Percentiles rank a stretch among this genome's conserved stretches.
Evolutionary conservation across 2,888 invertebrate genomes (phyloP).

Genomic region (Tyria jacobaeae): DNA sequence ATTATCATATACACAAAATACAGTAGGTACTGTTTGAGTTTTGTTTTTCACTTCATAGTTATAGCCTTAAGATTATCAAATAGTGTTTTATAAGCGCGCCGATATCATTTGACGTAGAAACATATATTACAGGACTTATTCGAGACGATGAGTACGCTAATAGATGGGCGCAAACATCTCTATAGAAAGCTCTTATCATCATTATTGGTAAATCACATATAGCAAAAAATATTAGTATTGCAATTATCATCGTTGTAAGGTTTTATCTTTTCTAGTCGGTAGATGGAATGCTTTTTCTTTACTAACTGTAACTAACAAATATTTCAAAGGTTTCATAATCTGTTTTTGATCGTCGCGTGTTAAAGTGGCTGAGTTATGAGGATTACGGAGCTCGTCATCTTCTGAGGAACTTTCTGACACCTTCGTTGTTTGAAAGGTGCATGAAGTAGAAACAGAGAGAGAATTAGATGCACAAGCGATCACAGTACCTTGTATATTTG

Average conservation of each 20-base stretch:
- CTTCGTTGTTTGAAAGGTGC: not conserved
- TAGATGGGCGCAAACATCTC: conserved; percentile 91
- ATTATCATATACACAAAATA: not conserved
- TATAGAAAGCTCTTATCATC: conserved; percentile 91
- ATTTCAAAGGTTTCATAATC: conserved; percentile 58
- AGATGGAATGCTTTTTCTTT: conserved; percentile 83
- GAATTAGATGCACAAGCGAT: conserved; percentile 13
- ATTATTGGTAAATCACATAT: conserved; percentile 96
- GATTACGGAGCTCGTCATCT: conserved; percentile 7
- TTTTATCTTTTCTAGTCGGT: conserved; percentile 92
- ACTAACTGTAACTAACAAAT: conserved; percentile 64
- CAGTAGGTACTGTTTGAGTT: not conserved
- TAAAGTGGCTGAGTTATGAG: not conserved
- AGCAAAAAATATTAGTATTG: conserved; percentile 95
- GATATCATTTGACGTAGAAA: conserved; percentile 96
- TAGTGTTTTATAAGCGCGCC: conserved; percentile 93
- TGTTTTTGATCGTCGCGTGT: conserved; percentile 13
- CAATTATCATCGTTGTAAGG: conserved; percentile 94
- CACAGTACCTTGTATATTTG: conserved; percentile 44
- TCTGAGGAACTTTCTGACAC: conserved; percentile 10
- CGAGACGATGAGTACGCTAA: conserved; percentile 94
- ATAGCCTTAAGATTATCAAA: conserved; percentile 80
- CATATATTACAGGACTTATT: conserved; percentile 96
- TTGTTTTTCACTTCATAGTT: conserved; percentile 25
- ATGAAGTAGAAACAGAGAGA: not conserved